Conservation (phyloP, 2,888 invertebrate species). For the Eupeodes luniger region DNA sequence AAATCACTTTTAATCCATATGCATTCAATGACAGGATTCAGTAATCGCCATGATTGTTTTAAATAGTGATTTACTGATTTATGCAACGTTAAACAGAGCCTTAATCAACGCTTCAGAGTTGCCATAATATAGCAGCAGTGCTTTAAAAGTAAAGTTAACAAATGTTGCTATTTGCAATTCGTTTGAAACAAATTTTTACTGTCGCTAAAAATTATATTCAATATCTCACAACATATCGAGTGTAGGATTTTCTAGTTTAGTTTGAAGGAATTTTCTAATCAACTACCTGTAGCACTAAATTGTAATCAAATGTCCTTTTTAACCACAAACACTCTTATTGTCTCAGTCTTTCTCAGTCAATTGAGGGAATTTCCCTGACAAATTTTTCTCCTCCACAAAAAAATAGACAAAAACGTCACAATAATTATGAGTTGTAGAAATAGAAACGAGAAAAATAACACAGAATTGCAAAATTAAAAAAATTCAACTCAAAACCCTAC, state of each 20-base stretch:
- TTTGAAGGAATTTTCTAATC: not conserved
- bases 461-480: not conserved
- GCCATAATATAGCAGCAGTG: too few relatives aligned
- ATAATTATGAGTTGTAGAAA: conserved; percentile 53
- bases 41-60: too few relatives aligned
- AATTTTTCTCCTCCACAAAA: conserved; percentile 12
- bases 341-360: conserved; percentile 30
- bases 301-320: not conserved
- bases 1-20: too few relatives aligned
- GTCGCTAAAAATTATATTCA: too few relatives aligned
- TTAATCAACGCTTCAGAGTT: too few relatives aligned
- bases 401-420: conserved; percentile 59
- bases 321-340: not conserved
- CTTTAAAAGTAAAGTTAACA: too few relatives aligned
- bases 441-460: conserved; percentile 9
- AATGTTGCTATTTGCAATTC: too few relatives aligned
- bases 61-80: too few relatives aligned
- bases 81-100: too few relatives aligned
- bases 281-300: not conserved
- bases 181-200: too few relatives aligned
- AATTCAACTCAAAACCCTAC: not conserved
- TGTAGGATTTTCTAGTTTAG: not conserved
- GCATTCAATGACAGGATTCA: too few relatives aligned
- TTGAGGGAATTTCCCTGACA: conserved; percentile 32
- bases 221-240: too few relatives aligned